Evolutionary conservation across 2,888 invertebrate species (phyloP).

Genomic region (Lasioglossum leucozonium): DNA sequence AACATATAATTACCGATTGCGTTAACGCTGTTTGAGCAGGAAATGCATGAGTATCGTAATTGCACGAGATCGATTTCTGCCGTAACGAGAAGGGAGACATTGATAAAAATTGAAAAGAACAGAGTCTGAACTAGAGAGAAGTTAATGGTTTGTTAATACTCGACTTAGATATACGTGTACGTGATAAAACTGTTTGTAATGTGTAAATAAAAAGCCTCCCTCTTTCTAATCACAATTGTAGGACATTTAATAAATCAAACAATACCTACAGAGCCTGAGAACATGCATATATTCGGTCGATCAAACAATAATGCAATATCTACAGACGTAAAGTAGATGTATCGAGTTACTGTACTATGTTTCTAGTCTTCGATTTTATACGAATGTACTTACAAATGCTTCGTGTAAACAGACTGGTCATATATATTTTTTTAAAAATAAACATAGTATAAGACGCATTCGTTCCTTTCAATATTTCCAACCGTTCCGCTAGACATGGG

Average conservation of each 20-base stretch:
- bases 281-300: no score
- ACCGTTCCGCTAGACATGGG: not conserved
- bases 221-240: conserved; percentile 7
- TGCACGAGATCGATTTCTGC: conserved; percentile 9
- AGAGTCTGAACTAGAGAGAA: conserved; percentile 15
- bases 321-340: not conserved
- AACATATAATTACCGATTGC: not conserved
- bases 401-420: not conserved
- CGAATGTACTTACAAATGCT: conserved; percentile 12
- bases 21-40: not conserved
- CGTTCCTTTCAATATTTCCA: not conserved
- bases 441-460: conserved; percentile 26
- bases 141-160: conserved; percentile 45
- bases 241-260: not conserved
- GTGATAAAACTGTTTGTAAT: conserved; percentile 44
- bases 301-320: not conserved
- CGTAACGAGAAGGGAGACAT: not conserved
- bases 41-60: not conserved
- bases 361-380: conserved; percentile 5
- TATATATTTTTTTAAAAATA: conserved; percentile 55
- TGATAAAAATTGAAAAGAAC: conserved; percentile 5
- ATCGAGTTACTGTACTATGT: not conserved
- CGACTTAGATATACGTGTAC: conserved; percentile 12
- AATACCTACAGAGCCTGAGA: not conserved
- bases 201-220: conserved; percentile 38